Percentiles rank a stretch among this genome's conserved stretches.
These are phyloP conservation scores for Monarcha castaneiventris DNA, from an alignment of 2,113 vertebrate species.

Conservation along the genomic window DNA sequence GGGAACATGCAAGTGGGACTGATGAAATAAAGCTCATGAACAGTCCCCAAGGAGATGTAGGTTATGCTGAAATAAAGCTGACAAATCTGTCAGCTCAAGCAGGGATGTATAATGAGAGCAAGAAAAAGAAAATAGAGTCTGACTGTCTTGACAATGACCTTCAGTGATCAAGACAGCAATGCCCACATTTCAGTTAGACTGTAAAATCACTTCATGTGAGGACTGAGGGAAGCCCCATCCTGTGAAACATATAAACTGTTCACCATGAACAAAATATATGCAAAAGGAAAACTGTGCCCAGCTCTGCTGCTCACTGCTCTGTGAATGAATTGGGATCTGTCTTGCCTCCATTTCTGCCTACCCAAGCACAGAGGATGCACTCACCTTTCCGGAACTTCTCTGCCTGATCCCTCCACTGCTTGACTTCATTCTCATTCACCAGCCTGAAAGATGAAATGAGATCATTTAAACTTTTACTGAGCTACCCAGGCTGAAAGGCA, in stretches of 20 bases:
- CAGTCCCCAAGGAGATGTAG: background rate
- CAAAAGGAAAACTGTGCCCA: background rate
- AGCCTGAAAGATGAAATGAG: slow-evolving; percentile 76
- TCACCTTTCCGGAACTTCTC: slow-evolving; percentile 97
- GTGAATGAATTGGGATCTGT: background rate
- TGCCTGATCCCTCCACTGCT: slow-evolving; percentile 93
- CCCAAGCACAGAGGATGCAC: background rate
- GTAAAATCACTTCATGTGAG: background rate
- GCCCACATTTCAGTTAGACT: background rate
- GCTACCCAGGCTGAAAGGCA: background rate
- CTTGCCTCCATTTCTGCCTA: background rate
- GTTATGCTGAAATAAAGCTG: background rate
- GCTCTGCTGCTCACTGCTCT: background rate
- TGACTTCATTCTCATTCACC: slow-evolving; percentile 97
- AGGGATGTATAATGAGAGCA: background rate
- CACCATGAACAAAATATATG: background rate
- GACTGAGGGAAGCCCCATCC: background rate
- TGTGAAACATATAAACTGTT: background rate
- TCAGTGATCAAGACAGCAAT: background rate
- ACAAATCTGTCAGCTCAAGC: background rate
- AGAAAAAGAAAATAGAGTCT: background rate
- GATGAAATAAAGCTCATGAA: background rate
- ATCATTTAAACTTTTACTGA: background rate
- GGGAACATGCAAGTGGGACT: background rate
- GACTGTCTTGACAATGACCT: background rate